Base-by-base conservation (phyloP, 2,113 vertebrate species). In the Engystomops pustulosus region DNA sequence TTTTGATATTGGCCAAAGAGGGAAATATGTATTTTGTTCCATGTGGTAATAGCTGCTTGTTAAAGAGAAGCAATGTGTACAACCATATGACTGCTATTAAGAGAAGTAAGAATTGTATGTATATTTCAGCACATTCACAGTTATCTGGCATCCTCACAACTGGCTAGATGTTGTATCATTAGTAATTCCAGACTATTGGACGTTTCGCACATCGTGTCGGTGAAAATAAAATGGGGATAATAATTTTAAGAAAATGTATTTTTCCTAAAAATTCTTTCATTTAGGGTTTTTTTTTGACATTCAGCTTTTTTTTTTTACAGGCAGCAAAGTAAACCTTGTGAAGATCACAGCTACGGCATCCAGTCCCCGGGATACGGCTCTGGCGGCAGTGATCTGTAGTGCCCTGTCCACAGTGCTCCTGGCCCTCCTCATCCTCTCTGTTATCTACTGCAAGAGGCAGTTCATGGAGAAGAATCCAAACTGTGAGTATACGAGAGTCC, bases 381-480 rank as follows among this genome's bases (percentile, higher is more conserved):
- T 99, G 85, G 98, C 97, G 0, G 97, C 97, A 0, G 95, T 99
- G 68, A 98, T 98, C 91, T 99, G 98, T 91, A 98, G 97, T 1
- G 98, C 97, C 0, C 91, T 99, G 88, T 95, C 96, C 5, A 96
- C 96, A 0, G 98, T 99, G 44, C 94, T 99, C 78, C 92, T 99
- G 74, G 97, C 98, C 53, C 95, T 99, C 58, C 94, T 99, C 45
- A 95, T 96, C 84, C 95, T 99, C n/a, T 98, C 97, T 3, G 90
- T 95, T 87, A 99, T 99, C 90, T 99, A 99, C 83, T 99, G 97
- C 87, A 99, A 99, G 91, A 95, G 97, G 47, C 98, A 99, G 88
- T 95, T 98, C 77, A 93, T 98, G 95, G 97, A 99, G 90, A 98
- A 98, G 88, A 99, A 99, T 58, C 95, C 96, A 88, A 95, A 92